phyloP scores from a whole-genome alignment of 2,888 invertebrate species.

The Oegoconia quadripuncta region DNA sequence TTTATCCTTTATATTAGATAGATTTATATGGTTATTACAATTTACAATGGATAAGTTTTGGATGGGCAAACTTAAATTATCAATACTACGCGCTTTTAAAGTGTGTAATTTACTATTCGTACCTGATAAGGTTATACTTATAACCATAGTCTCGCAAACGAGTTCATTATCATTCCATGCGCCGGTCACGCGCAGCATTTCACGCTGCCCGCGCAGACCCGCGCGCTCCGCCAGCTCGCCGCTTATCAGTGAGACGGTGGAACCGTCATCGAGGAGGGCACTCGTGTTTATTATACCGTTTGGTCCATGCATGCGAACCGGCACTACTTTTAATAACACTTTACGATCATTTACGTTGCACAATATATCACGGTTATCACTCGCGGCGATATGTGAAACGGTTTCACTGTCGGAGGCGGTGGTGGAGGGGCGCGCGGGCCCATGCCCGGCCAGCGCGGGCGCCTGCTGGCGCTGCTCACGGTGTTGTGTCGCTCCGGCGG shows the following conservation, averaged over 20 bases:
- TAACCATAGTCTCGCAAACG: slow-evolving; percentile 14
- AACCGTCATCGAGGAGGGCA: slow-evolving; percentile 28
- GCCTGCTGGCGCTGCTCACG: slow-evolving; percentile 17
- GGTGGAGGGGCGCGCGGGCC: background rate
- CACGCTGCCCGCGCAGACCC: slow-evolving; percentile 18
- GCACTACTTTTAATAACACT: slow-evolving; percentile 14
- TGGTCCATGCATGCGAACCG: slow-evolving; percentile 4
- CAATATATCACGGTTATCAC: background rate
- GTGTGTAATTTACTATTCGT: slow-evolving; percentile 10
- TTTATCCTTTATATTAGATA: background rate
- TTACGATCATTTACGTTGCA: too few relatives aligned
- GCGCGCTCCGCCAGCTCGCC: slow-evolving; percentile 13
- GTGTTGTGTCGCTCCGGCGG: slow-evolving; percentile 2
- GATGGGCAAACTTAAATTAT: slow-evolving; percentile 22
- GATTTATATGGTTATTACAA: background rate
- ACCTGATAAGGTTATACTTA: slow-evolving; percentile 16
- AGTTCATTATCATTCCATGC: slow-evolving; percentile 20
- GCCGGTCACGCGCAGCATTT: slow-evolving; percentile 22
- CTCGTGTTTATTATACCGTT: slow-evolving; percentile 12
- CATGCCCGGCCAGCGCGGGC: too few relatives aligned
- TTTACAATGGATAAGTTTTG: slow-evolving; percentile 16
- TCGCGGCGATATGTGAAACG: background rate
- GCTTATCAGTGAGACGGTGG: slow-evolving; percentile 24
- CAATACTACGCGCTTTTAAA: slow-evolving; percentile 19
- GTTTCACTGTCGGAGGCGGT: background rate